Evolutionary conservation across 2,888 invertebrate species (phyloP), one percentile per base, ranked within the genome.

Genomic region (Amblyjoppa fuscipennis): DNA sequence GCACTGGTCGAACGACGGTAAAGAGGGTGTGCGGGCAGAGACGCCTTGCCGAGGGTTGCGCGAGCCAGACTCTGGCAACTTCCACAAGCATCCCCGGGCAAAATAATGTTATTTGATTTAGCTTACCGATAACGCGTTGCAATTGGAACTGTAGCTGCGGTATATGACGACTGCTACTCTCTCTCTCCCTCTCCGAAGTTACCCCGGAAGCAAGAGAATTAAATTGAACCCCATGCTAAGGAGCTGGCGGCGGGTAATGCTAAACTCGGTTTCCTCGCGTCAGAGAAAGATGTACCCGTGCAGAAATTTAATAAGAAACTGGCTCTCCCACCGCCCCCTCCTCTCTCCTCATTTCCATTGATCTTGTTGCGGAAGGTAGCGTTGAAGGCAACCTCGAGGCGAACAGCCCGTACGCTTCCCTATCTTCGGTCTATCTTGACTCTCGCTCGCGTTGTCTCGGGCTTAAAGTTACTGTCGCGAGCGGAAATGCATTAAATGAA

Each of bases 31-130:
- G 73, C 53, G 80, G 74, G 74, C 61, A 25, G 61, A 53, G 49
- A 45, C 73, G 34, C 31, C 66, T 59, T 61, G 41, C 61, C 70
- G 20, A 75, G 56, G 59, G 34, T 64, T 64, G 64, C 49, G 28
- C 59, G 41, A n/a, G 53, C 53, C 34, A 45, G 28, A 66, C 81
- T 49, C 45, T 76, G 51, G 86, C 69, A 83, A 81, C 74, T 85
- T 64, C 53, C 38, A 68, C 45, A 49, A 49, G 83, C 64, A 38
- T 81, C 73, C 79, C 78, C 80, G 82, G 81, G 83, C 82, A 88
- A 91, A 90, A 90, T 88, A 87, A 88, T 88, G 85, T 89, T 87
- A 87, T 89, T 89, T 88, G 89, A 90, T 90, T 89, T 85, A 87
- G 77, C 83, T 80, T 77, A 71, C 73, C 89, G 89, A 91, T 91